Evolutionary conservation across 53 echinoderm and acorn worm species (phyloP), one percentile per base, ranked within the genome.

Genomic region (Apostichopus leukothele): DNA sequence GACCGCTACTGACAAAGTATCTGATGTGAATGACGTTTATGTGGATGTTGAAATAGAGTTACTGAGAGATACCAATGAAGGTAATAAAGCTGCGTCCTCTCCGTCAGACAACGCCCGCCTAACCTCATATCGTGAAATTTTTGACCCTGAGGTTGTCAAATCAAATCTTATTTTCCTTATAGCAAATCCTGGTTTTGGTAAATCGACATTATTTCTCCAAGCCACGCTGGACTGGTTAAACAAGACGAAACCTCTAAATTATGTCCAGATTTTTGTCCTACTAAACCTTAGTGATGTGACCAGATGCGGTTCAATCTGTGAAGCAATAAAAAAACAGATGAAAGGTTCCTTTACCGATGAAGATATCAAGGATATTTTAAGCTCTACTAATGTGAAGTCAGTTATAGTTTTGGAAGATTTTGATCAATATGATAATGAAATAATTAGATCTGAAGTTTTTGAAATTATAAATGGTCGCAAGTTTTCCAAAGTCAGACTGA

Each of bases 131-230:
- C 74, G 13, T 7, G 74, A 74, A 1, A 74, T 74, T 9, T 74
- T 74, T 74, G 13, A 74, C 74, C 74, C 74, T 7, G 74, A 74
- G 74, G 13, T 74, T 9, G 74, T 74, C 74, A 74, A 74, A 74
- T 74, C 74, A 2, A 74, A 74, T 1, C 74, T 1, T 4, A 74
- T 74, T 74, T 74, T 74, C 74, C 74, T 74, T 12, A 74, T 12
- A 9, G 74, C 74, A 7, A 12, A 74, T 74, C 74, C 74, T 12
- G 74, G 74, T 74, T 12, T 9, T 12, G 74, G 74, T 74, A 74
- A 74, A 74, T 74, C 74, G 13, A 74, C 1, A 12, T 74, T 74
- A 74, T 74, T 74, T 12, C 74, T 74, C 6, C 74, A 74, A 74
- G 74, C 74, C 74, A 12, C 74, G 0, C 13, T 74, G 1, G 74